Percentiles rank a stretch among this genome's conserved stretches.
Conservation (phyloP, 1,140 invertebrate genomes). For the Lutraria rhynchaena region DNA sequence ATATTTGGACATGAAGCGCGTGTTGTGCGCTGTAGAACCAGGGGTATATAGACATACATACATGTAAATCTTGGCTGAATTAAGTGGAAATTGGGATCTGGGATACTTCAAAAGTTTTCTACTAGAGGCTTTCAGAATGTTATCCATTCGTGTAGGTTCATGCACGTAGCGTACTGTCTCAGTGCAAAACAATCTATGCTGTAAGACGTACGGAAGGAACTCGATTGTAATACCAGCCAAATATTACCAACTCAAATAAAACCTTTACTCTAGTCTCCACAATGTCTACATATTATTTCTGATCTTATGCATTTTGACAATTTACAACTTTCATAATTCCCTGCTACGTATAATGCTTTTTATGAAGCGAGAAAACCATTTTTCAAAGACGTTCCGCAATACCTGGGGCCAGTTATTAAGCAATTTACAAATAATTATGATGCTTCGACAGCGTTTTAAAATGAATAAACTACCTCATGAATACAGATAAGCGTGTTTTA, state of each 20-base stretch:
- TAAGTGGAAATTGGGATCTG: constrained; percentile 10
- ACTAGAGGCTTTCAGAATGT: constrained; percentile 11
- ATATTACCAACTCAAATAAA: constrained; percentile 40
- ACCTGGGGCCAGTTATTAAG: constrained; percentile 52
- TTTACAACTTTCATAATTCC: constrained; percentile 54
- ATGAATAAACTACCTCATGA: constrained; percentile 24
- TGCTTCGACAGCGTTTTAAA: constrained; percentile 15
- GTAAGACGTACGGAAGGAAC: constrained; percentile 21
- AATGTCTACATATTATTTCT: constrained; percentile 15
- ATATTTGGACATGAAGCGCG: too few species aligned
- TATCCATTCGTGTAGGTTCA: constrained; percentile 12
- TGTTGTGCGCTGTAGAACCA: neutral
- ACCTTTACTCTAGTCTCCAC: constrained; percentile 5
- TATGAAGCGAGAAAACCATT: constrained; percentile 30
- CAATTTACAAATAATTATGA: constrained; percentile 37
- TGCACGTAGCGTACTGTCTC: neutral
- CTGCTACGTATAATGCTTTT: constrained; percentile 30
- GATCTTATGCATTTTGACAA: constrained; percentile 52
- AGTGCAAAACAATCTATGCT: constrained; percentile 24
- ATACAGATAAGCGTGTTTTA: constrained; percentile 26
- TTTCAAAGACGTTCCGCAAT: constrained; percentile 34
- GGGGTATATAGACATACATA: neutral
- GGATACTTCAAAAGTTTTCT: constrained; percentile 7
- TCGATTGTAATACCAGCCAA: neutral
- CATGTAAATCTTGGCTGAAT: neutral